Base-by-base conservation (phyloP, 2,113 vertebrate genomes). In the Heterotilapia buettikoferi region DNA sequence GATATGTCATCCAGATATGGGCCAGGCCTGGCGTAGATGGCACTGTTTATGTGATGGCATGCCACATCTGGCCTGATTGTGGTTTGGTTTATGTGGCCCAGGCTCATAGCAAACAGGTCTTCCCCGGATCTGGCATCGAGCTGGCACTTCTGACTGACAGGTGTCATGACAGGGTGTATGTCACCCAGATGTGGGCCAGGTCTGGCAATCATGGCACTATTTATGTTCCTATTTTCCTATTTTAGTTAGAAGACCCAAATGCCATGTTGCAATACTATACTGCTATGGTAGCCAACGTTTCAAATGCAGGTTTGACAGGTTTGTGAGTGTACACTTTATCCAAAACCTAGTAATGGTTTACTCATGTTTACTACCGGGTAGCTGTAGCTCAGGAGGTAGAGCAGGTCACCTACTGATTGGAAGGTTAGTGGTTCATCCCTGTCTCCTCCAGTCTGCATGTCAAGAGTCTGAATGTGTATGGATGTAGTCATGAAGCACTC, bases 361-460 rank as follows among this genome's bases (percentile, higher is more conserved):
- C 5, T 54, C 6, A 5, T 56, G 12, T 26, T 56, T 5, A 1
- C 12, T 0, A 26, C 4, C 0, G 0, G 6, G 21, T 56, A 1
- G 56, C 56, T 57, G 24, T 57, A 29, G 56, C 13, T 57, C 24
- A 9, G 24, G 13, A 16, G 24, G 24, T 16, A 57, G 24, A 29
- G 56, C 56, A 29, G 13, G 13, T 29, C 24, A 57, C 3, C 1
- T 1, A 5, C 24, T 57, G 56, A 57, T 57, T 5, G 7, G 56
- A 16, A 0, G 13, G 24, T 57, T 29, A 16, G 24, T 16, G 7
- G 4, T 57, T 57, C 0, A 29, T 29, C 56, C 56, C 24, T 29
- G 56, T 1, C 24, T 57, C 24, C 24, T 29, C 56, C 13, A 29
- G 7, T 29, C 13, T 29, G 13, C 24, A 59, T 29, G 4, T 29